Conservation (phyloP, 2,888 invertebrate genomes). For the Gibbula magus region DNA sequence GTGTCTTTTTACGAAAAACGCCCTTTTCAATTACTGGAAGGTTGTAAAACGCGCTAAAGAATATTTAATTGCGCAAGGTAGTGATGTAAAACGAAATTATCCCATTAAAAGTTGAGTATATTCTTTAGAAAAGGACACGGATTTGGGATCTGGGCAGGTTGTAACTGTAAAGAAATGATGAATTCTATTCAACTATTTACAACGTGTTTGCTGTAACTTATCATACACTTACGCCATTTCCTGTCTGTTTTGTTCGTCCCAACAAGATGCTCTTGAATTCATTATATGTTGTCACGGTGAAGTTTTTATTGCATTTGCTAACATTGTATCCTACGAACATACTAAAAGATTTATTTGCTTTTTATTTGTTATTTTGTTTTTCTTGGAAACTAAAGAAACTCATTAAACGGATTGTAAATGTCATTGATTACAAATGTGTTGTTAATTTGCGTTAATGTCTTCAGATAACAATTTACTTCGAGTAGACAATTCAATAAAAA, state of each 20-base stretch:
- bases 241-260: background rate
- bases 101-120: constrained; percentile 1
- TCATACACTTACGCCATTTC: background rate
- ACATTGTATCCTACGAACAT: no score
- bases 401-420: no score
- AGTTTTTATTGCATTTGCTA: no score
- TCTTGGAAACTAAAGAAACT: no score
- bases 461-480: no score
- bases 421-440: no score
- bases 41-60: constrained; percentile 11
- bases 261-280: background rate
- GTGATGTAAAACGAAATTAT: constrained; percentile 7
- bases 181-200: background rate
- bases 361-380: no score
- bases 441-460: no score
- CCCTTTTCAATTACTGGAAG: background rate
- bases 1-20: background rate
- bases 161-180: background rate
- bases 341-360: no score
- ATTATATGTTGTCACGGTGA: background rate
- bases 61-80: constrained; percentile 9
- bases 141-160: background rate
- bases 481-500: no score
- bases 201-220: background rate
- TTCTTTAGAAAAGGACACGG: background rate